Conservation (phyloP, 2,113 vertebrate species). For the Zosterops pallidus region DNA sequence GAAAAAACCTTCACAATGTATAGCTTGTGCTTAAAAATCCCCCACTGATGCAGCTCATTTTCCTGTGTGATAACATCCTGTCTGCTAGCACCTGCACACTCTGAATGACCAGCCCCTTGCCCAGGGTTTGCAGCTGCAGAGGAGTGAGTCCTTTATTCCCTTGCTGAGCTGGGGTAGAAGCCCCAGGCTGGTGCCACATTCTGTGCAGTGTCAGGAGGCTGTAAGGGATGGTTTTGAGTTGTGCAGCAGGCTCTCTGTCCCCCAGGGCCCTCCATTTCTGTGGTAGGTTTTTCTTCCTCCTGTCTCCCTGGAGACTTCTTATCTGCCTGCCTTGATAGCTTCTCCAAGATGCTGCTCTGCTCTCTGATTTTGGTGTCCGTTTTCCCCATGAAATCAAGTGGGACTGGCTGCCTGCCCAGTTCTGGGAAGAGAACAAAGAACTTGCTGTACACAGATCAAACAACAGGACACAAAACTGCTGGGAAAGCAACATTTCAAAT, state of each 20-base stretch:
- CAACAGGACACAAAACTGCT: not conserved
- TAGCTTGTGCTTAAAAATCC: not conserved
- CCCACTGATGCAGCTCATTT: accelerated
- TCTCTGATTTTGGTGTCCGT: not conserved
- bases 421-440: conserved; percentile 23
- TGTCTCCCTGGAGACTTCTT: not conserved
- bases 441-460: not conserved
- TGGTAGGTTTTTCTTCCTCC: not conserved
- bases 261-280: not conserved
- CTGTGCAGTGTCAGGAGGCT: not conserved
- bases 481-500: not conserved
- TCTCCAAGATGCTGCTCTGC: not conserved
- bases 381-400: not conserved
- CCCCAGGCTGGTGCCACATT: accelerated
- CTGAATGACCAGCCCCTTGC: not conserved
- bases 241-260: not conserved
- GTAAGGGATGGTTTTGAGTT: not conserved
- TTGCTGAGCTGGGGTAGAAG: not conserved
- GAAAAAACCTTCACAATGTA: not conserved
- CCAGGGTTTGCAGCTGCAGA: not conserved
- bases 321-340: not conserved
- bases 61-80: not conserved
- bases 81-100: not conserved
- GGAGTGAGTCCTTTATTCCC: accelerated
- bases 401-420: conserved; percentile 8